These are phyloP conservation scores for Rhopalosiphum nymphaeae DNA, from an alignment of 2,888 invertebrate genomes.

Conservation along the genomic window DNA sequence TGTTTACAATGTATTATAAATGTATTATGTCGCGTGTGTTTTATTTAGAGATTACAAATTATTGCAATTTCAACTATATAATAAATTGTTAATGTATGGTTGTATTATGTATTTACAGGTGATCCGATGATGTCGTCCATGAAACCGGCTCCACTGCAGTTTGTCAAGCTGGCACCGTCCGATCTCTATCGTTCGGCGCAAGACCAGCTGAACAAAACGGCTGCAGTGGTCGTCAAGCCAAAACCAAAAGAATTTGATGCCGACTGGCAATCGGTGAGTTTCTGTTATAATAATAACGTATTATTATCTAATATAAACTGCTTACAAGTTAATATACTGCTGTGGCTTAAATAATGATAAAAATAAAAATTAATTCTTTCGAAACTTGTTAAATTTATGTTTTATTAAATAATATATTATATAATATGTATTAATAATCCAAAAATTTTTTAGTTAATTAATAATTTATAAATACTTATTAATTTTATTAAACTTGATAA, in stretches of 20 bases:
- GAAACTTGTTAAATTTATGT: not conserved
- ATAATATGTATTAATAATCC: not conserved
- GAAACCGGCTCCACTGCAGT: constrained; percentile 88
- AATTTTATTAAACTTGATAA: not conserved
- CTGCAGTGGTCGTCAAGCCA: constrained; percentile 83
- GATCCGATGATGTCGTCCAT: constrained; percentile 81
- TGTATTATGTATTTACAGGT: constrained; percentile 70
- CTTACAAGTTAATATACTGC: not conserved
- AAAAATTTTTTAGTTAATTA: not conserved
- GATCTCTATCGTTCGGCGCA: constrained; percentile 87
- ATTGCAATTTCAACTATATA: not conserved
- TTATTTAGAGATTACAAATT: not conserved
- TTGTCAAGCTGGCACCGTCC: constrained; percentile 91
- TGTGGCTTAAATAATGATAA: not conserved
- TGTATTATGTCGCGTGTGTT: not conserved
- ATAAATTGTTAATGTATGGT: not conserved
- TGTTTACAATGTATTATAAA: not conserved
- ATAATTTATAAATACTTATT: not conserved
- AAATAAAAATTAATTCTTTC: not conserved
- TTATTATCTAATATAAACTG: not conserved
- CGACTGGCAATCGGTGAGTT: constrained; percentile 90
- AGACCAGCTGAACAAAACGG: constrained; percentile 86
- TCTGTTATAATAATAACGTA: constrained; percentile 27
- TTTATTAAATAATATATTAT: not conserved
- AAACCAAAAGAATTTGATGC: constrained; percentile 86